Evolutionary conservation across 2,888 invertebrate species (phyloP), one percentile per base, ranked within the genome.

Genomic region (Dynastes maya): DNA sequence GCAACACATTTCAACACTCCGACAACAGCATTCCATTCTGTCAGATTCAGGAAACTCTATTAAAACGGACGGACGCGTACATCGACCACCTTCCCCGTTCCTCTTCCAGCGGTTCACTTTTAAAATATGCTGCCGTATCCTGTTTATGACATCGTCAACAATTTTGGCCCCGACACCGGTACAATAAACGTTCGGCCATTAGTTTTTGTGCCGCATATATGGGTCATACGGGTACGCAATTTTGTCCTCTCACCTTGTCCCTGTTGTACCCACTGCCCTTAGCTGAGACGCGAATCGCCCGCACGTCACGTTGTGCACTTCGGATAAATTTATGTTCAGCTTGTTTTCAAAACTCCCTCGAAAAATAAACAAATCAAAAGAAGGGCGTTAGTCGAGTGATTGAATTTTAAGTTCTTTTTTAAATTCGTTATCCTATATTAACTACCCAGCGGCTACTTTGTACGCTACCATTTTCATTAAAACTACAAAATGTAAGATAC

Each of bases 121-220:
- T 71, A 71, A 71, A 71, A 58, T 71, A 71, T 71, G 58, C 55
- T 37, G 8, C 71, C 8, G 22, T 37, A 40, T 67, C 45, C 71
- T 71, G 71, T 71, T 71, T 71, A 71, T 71, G 71, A 71, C 71
- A 71, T 71, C 71, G 71, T 32, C 55, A 55, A 71, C 71, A 71
- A 71, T 71, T 71, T 71, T 45, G 45, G 5, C 13, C 22, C 55
- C 55, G 22, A 16, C 55, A 58, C 65, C 37, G 45, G 4, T 67
- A 22, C 65, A 67, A 67, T 67, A 67, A 45, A 67, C 65, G 65
- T 67, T 67, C 45, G 55, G 55, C 65, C 65, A 67, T 67, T 67
- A 67, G 65, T 45, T 67, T 67, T 65, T 65, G 22, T 67, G 45
- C 22, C 9, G 5, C 37, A 16, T 67, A 67, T 67, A 22, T 67